phyloP scores from a whole-genome alignment of 2,113 vertebrate genomes.

The Carlito syrichta region DNA sequence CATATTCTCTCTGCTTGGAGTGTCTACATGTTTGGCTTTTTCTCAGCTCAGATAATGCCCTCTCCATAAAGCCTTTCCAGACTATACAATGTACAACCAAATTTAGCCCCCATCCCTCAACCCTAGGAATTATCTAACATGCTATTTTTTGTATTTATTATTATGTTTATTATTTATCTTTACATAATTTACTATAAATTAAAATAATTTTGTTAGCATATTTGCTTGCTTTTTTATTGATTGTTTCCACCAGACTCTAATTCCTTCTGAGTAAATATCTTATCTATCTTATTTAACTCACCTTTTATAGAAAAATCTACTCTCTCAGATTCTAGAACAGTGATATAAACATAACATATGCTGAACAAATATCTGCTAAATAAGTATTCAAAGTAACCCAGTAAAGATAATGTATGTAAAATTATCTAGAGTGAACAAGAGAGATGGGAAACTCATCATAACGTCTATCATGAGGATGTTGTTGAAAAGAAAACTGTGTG shows the following conservation, averaged over 20 bases:
- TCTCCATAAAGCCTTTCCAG: not conserved
- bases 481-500: not conserved
- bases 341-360: not conserved
- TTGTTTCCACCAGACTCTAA: not conserved
- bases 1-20: not conserved
- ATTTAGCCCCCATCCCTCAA: too few relatives aligned
- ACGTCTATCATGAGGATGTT: not conserved
- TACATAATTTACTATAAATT: not conserved
- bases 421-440: not conserved
- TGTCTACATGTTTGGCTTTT: not conserved
- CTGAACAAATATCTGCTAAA: constrained; percentile 1
- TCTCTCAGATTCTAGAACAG: not conserved
- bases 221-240: not conserved
- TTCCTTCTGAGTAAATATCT: not conserved
- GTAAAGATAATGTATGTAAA: not conserved
- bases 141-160: not conserved
- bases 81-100: not conserved
- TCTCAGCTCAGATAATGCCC: not conserved
- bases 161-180: too few relatives aligned
- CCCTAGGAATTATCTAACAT: not conserved
- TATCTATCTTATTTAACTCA: not conserved
- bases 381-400: not conserved
- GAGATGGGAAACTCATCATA: not conserved
- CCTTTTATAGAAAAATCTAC: not conserved
- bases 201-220: not conserved